phyloP scores from a whole-genome alignment of 1,140 invertebrate species.

The Globodera rostochiensis region DNA sequence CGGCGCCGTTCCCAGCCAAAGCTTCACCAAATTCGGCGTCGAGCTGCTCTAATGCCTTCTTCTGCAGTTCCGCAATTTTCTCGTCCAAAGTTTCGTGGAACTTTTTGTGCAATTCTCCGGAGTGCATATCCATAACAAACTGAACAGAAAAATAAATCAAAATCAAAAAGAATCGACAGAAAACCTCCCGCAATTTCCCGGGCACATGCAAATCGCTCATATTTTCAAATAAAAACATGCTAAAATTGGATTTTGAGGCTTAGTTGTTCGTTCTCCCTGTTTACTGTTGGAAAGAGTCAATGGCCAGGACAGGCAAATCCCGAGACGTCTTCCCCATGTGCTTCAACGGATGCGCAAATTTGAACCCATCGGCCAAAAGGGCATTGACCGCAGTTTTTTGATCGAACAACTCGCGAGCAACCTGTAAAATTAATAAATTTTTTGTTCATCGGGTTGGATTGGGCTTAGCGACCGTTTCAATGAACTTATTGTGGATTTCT shows the following conservation, averaged over 20 bases:
- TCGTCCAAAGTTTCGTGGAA: constrained; percentile 65
- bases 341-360: constrained; percentile 95
- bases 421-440: constrained; percentile 34
- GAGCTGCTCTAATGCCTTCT: constrained; percentile 50
- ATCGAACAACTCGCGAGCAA: constrained; percentile 57
- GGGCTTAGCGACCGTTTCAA: constrained; percentile 49
- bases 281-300: constrained; percentile 87
- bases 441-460: constrained; percentile 1
- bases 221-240: constrained; percentile 89
- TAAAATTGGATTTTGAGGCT: constrained; percentile 65
- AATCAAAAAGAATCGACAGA: neutral
- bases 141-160: constrained; percentile 37
- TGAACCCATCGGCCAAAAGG: constrained; percentile 86
- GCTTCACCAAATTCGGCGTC: constrained; percentile 18
- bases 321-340: constrained; percentile 87
- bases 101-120: constrained; percentile 59
- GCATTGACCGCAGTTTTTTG: constrained; percentile 85
- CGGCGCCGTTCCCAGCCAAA: constrained; percentile 23
- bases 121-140: constrained; percentile 63
- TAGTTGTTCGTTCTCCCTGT: neutral
- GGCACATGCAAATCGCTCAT: constrained; percentile 59
- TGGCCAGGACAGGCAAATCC: constrained; percentile 93
- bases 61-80: constrained; percentile 61
- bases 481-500: constrained; percentile 59
- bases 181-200: constrained; percentile 58